A percentile compares a stretch with the other conserved stretches of the same genome.
Conservation (phyloP, 2,113 vertebrate genomes). For the Nyctibius bracteatus region DNA sequence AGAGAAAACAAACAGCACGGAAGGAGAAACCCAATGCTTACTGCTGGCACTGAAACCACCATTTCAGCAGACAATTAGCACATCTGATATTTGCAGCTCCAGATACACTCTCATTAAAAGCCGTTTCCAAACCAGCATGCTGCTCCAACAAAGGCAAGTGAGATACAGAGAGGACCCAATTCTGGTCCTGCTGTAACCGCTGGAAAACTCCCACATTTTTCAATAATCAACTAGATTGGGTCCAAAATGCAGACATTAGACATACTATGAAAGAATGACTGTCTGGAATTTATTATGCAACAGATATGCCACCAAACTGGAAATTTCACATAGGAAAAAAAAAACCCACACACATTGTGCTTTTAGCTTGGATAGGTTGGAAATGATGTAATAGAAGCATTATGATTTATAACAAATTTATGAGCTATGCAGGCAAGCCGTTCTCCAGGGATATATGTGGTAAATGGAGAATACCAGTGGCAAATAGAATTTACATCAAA, state of each 20-base stretch:
- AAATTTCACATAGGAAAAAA: constrained; percentile 61
- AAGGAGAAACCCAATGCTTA: background rate
- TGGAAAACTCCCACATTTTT: constrained; percentile 45
- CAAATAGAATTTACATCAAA: constrained; percentile 67
- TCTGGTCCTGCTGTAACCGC: background rate
- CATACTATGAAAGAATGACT: constrained; percentile 55
- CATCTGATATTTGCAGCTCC: constrained; percentile 15
- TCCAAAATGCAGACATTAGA: constrained; percentile 57
- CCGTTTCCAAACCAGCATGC: constrained; percentile 7
- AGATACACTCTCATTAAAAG: constrained; percentile 14
- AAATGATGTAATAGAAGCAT: constrained; percentile 70
- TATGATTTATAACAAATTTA: constrained; percentile 70
- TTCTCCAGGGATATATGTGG: constrained; percentile 52
- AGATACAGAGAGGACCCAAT: background rate
- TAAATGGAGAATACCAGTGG: constrained; percentile 64
- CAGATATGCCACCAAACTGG: constrained; percentile 74
- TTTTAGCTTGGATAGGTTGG: constrained; percentile 63
- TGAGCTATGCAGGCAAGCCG: constrained; percentile 51
- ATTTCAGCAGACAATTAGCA: constrained; percentile 40
- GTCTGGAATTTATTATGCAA: constrained; percentile 74
- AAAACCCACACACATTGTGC: constrained; percentile 32
- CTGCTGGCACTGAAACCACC: constrained; percentile 9
- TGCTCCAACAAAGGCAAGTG: constrained; percentile 31
- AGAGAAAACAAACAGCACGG: constrained; percentile 4
- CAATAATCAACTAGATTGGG: constrained; percentile 10